These are phyloP conservation scores for Styela plicata DNA, from an alignment of 23 tunicate species.

Conservation along the genomic window DNA sequence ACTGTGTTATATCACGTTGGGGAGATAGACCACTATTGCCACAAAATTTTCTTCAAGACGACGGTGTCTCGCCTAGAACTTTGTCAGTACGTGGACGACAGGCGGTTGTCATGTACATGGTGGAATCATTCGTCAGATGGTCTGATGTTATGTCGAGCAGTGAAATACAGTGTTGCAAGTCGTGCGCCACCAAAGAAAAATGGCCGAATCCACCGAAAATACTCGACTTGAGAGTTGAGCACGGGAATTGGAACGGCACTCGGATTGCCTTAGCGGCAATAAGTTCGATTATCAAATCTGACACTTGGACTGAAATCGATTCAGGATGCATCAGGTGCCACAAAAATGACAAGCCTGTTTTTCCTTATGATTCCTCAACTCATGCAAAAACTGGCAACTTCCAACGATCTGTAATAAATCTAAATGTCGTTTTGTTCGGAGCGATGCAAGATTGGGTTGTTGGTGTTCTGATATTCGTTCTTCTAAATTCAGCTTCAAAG, in stretches of 20 bases:
- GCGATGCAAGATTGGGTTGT: constrained; percentile 21
- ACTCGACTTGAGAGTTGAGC: constrained; percentile 21
- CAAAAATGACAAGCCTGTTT: background rate
- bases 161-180: background rate
- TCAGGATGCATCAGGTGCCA: background rate
- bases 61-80: background rate
- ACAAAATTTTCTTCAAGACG: background rate
- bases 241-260: constrained; percentile 32
- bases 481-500: constrained; percentile 13
- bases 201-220: background rate
- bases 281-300: constrained; percentile 18
- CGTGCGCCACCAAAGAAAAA: background rate
- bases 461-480: constrained; percentile 35
- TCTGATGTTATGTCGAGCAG: background rate
- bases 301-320: background rate
- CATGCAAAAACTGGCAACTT: background rate
- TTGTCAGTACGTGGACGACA: constrained; percentile 7
- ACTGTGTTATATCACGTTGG: constrained; percentile 41
- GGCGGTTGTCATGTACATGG: background rate
- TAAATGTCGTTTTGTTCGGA: constrained; percentile 39
- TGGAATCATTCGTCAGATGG: background rate
- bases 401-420: constrained; percentile 24
- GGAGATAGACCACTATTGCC: constrained; percentile 3
- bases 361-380: no score
- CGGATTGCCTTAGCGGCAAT: constrained; percentile 35